Evolutionary conservation across 2,113 vertebrate species (phyloP).

Genomic region (Hiodon alosoides): DNA sequence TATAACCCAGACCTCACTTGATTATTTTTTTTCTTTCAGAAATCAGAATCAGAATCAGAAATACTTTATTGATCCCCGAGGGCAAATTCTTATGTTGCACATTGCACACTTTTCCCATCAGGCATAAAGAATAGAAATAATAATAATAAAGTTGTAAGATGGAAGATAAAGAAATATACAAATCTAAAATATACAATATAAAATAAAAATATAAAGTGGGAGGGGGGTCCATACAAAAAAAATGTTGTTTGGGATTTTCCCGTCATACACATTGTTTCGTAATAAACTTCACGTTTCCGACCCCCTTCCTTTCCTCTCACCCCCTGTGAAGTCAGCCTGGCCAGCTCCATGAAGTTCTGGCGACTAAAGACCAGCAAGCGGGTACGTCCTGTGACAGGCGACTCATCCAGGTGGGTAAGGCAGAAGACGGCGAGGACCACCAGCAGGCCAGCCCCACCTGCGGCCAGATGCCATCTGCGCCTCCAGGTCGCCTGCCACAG

Average conservation of each 20-base stretch:
- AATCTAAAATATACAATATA: no score
- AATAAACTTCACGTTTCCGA: neutral
- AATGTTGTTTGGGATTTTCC: no score
- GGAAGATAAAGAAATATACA: no score
- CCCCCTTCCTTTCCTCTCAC: conserved; percentile 58
- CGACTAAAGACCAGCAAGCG: conserved; percentile 79
- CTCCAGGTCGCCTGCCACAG: conserved; percentile 67
- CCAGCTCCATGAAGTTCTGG: conserved; percentile 76
- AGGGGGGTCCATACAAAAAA: no score
- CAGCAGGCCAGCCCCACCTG: conserved; percentile 57
- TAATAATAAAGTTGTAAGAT: no score
- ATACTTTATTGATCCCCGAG: no score
- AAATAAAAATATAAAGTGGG: no score
- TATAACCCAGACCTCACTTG: no score
- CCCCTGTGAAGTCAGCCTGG: conserved; percentile 69
- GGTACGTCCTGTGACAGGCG: conserved; percentile 79
- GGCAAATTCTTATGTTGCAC: neutral
- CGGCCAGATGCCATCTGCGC: conserved; percentile 74
- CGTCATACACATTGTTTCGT: no score
- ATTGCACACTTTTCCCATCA: neutral
- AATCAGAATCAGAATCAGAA: no score
- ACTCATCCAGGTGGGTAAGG: conserved; percentile 84
- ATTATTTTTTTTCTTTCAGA: no score
- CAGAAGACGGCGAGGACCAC: conserved; percentile 70
- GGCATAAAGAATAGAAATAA: no score